Evolutionary conservation across 2,888 invertebrate species (phyloP), one percentile per base, ranked within the genome.

Genomic region (Keiferia lycopersicella): DNA sequence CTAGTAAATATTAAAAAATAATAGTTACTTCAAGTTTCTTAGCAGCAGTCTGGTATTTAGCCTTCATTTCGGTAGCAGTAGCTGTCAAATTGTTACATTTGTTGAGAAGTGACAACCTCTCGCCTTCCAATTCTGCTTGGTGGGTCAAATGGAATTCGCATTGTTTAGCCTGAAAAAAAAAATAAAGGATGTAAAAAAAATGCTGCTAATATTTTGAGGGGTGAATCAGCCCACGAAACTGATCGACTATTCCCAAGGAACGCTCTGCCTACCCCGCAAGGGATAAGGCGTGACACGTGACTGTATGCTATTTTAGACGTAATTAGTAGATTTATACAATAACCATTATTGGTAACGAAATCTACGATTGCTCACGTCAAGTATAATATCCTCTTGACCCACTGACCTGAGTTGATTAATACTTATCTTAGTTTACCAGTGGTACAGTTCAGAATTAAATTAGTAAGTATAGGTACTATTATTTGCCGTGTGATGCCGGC

Each of bases 71-170:
- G 0, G 81, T 77, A 1, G 83, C 75, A 34, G 76, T 78, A 0
- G 83, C 72, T 59, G 72, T 78, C 72, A 84, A 73, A 56, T 62
- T 82, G 68, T 88, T 88, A 0, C 75, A 73, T 18, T 73, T 79
- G 50, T 81, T 84, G 0, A 86, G 64, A 1, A 91, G 71, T 0
- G 70, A 59, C 74, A 91, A 64, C 4, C 86, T 70, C 60, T 88
- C 86, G 10, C 81, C 75, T 66, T 91, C 91, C 4, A 86, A 38
- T 64, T 88, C 87, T 0, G 91, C 89, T 0, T 83, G 68, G 12
- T 85, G 82, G 0, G 79, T 81, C 30, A 91, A 61, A 58, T 91
- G 91, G 0, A 69, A 69, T 22, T 88, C 84, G 45, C 91, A 91
- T 67, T 89, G 90, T 0, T 77, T 68, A 0, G 75, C 80, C 91